These are phyloP conservation scores for Micropoecilia bifurca DNA, from an alignment of 2,797 vertebrate genomes.

Conservation along the genomic window DNA sequence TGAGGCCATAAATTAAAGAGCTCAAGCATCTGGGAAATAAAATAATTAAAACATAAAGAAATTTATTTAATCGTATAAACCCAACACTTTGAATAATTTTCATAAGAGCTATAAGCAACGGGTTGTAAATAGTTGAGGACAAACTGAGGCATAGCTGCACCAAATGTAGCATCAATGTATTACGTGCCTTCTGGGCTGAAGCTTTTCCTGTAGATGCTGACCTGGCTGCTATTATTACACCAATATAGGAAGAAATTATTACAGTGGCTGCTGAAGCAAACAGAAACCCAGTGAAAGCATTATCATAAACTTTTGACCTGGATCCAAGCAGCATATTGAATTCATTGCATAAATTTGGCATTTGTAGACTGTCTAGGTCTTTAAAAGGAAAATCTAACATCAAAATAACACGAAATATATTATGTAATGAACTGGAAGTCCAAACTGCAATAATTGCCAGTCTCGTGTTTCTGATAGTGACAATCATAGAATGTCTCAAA, in stretches of 20 bases:
- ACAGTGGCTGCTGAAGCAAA: slow-evolving; percentile 28
- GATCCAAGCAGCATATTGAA: background rate
- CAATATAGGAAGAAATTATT: slow-evolving; percentile 35
- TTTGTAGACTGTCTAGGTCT: slow-evolving; percentile 13
- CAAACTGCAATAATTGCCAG: background rate
- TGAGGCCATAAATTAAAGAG: slow-evolving; percentile 5
- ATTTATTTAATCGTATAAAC: background rate
- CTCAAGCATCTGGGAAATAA: slow-evolving; percentile 52
- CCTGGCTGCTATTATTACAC: slow-evolving; percentile 48
- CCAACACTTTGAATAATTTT: slow-evolving; percentile 13
- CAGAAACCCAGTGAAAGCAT: slow-evolving; percentile 12
- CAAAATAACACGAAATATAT: background rate
- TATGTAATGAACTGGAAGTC: background rate
- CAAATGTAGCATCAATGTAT: background rate
- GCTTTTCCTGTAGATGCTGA: slow-evolving; percentile 45
- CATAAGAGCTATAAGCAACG: background rate
- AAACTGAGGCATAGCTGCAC: background rate
- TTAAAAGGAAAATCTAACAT: background rate
- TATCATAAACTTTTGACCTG: background rate
- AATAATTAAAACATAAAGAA: slow-evolving; percentile 25
- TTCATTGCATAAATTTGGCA: slow-evolving; percentile 17
- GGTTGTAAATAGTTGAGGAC: background rate
- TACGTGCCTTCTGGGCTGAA: slow-evolving; percentile 15
- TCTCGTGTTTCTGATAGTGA: slow-evolving; percentile 2
- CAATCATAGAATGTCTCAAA: background rate